Evolutionary conservation across 2,888 invertebrate species (phyloP), one percentile per base, ranked within the genome.

Genomic region (Ormyrus rosae): DNA sequence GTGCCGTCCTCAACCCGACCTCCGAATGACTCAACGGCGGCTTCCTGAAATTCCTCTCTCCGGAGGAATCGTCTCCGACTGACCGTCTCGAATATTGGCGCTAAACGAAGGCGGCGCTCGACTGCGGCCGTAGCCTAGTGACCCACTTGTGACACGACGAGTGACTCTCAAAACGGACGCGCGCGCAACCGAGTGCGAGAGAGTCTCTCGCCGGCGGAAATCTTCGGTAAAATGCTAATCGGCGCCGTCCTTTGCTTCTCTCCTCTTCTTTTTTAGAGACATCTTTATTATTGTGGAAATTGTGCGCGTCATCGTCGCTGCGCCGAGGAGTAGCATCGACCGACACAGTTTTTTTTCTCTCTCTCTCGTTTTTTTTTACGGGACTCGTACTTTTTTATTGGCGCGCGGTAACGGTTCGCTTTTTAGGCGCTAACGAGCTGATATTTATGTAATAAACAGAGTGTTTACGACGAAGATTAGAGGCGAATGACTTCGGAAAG

Each of bases 31-130:
- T 50, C 4, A 4, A 0, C 34, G 3, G 34, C 34, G 34, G 56
- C 67, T 78, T 79, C 67, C 69, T 34, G 81, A 85, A 83, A 78
- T 82, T 82, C 76, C 76, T 83, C 69, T 83, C 34, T 50, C 50
- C 64, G 63, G 56, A 56, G 58, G 56, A 34, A 72, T 51, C 63
- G 50, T 10, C 9, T n/a, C 11, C 10, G 45, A 64, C 34, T 65
- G 73, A 74, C 56, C 69, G 13, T 45, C 34, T 46, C 45, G 85
- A 84, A 84, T 78, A 74, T 75, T 84, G 85, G 85, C 83, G 76
- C 48, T 67, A 80, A 79, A 65, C 55, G 50, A 69, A 64, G 80
- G 56, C 70, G 60, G 55, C 13, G 77, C 48, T 7, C 61, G 70
- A 11, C 60, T 76, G 45, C 76, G 80, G 60, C 67, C 71, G 34